A percentile compares a stretch with the other conserved stretches of the same genome.
phyloP scores from a whole-genome alignment of 2,797 vertebrate genomes.

The Carduelis carduelis region DNA sequence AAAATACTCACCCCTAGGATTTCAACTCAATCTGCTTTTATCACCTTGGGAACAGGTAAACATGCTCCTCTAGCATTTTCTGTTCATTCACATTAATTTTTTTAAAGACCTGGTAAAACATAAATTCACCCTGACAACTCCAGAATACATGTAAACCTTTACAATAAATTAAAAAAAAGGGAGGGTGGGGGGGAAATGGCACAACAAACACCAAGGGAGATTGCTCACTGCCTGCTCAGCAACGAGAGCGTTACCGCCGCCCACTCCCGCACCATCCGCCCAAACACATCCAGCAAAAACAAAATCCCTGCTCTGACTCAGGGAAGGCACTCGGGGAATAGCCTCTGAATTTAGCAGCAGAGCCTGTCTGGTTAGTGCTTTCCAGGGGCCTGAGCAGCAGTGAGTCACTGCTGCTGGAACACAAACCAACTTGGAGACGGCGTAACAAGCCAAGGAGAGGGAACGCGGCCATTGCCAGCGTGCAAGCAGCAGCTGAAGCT shows the following conservation, averaged over 20 bases:
- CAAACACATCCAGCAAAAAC: constrained; percentile 6
- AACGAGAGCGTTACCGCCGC: background rate
- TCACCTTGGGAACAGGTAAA: constrained; percentile 26
- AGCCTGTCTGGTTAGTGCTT: constrained; percentile 38
- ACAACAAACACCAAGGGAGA: background rate
- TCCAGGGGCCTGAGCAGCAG: constrained; percentile 32
- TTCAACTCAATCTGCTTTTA: constrained; percentile 22
- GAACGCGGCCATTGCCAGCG: rapidly evolving
- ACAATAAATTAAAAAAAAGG: background rate
- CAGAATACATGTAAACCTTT: background rate
- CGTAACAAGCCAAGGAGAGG: background rate
- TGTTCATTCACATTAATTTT: background rate
- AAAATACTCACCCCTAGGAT: background rate
- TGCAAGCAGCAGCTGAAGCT: background rate
- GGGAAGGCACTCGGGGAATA: constrained; percentile 10
- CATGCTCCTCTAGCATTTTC: background rate
- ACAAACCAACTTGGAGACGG: background rate
- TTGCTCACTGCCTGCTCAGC: constrained; percentile 34
- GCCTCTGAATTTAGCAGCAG: constrained; percentile 42
- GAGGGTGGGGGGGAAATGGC: rapidly evolving
- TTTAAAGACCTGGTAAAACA: background rate
- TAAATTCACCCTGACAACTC: background rate
- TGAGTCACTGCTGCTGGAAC: constrained; percentile 52
- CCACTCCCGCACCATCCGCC: background rate
- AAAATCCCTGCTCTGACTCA: constrained; percentile 55